phyloP scores from a whole-genome alignment of 2,113 vertebrate genomes.

The Triplophysa dalaica region DNA sequence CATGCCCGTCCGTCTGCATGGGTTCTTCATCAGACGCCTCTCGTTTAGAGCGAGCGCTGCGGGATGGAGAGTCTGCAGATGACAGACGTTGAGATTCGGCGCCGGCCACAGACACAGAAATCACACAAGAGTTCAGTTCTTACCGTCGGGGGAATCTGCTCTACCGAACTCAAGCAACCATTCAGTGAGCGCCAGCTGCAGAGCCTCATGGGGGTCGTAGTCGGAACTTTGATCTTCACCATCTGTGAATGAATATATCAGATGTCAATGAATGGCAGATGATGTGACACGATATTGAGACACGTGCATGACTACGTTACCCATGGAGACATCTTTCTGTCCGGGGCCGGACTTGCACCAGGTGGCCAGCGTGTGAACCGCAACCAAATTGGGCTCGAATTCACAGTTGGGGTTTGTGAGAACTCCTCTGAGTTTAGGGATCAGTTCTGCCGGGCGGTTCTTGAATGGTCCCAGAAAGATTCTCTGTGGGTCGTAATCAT shows the following conservation, averaged over 20 bases:
- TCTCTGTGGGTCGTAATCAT: constrained; percentile 97
- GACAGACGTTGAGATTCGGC: not conserved
- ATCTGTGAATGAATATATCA: constrained; percentile 73
- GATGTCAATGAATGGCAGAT: too few relatives aligned
- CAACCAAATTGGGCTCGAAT: constrained; percentile 97
- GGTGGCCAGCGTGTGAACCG: constrained; percentile 91
- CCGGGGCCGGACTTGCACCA: constrained; percentile 90
- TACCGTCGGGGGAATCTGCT: constrained; percentile 83
- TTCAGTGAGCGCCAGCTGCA: constrained; percentile 86
- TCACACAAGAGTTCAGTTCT: constrained; percentile 7
- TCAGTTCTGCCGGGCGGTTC: constrained; percentile 91
- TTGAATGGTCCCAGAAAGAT: constrained; percentile 95
- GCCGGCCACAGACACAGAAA: not conserved
- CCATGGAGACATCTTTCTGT: constrained; percentile 88
- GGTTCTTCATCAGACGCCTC: constrained; percentile 76
- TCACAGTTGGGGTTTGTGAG: constrained; percentile 98
- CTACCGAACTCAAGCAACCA: constrained; percentile 91
- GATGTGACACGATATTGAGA: not conserved
- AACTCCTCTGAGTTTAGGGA: constrained; percentile 89
- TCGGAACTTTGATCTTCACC: constrained; percentile 87
- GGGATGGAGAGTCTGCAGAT: constrained; percentile 35
- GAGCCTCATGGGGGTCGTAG: constrained; percentile 90
- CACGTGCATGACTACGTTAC: constrained; percentile 73
- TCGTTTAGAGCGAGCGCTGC: constrained; percentile 54
- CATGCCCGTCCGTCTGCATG: constrained; percentile 91